A percentile compares a stretch with the other conserved stretches of the same genome.
Evolutionary conservation across 2,888 invertebrate species (phyloP).

Genomic region (Polydrusus tereticollis): DNA sequence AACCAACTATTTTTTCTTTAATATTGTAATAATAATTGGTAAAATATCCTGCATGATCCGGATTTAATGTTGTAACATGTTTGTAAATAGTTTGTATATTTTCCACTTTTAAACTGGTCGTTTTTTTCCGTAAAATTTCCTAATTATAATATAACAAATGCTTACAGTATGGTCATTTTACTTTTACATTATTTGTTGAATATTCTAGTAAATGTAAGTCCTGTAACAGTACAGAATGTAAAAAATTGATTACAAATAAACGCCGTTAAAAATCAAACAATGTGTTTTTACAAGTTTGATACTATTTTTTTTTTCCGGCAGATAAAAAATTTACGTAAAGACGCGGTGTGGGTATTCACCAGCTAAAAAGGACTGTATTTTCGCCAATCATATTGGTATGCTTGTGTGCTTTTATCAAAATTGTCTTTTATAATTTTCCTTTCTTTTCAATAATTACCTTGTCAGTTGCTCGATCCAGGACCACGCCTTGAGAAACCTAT

Average conservation of each 20-base stretch:
- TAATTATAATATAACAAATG: neutral
- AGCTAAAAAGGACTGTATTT: too few relatives aligned
- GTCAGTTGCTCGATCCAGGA: too few relatives aligned
- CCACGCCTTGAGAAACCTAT: too few relatives aligned
- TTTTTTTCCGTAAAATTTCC: neutral
- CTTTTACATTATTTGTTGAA: slow-evolving; percentile 29
- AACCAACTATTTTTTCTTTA: too few relatives aligned
- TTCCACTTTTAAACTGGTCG: neutral
- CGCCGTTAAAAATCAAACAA: slow-evolving; percentile 34
- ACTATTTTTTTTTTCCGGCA: too few relatives aligned
- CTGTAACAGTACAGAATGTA: slow-evolving; percentile 43
- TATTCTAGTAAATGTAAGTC: slow-evolving; percentile 29
- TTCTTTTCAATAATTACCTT: too few relatives aligned
- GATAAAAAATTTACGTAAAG: too few relatives aligned
- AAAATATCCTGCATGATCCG: neutral
- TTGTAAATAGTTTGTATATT: neutral
- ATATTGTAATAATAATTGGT: too few relatives aligned
- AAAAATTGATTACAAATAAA: slow-evolving; percentile 48
- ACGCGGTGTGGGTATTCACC: too few relatives aligned
- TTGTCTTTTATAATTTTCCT: too few relatives aligned
- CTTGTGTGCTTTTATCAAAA: too few relatives aligned
- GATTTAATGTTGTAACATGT: neutral
- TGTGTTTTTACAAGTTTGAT: neutral
- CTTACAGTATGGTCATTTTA: slow-evolving; percentile 36
- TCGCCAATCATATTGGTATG: too few relatives aligned